These are phyloP conservation scores for Gortyna flavago DNA, from an alignment of 2,888 invertebrate species.

Conservation along the genomic window DNA sequence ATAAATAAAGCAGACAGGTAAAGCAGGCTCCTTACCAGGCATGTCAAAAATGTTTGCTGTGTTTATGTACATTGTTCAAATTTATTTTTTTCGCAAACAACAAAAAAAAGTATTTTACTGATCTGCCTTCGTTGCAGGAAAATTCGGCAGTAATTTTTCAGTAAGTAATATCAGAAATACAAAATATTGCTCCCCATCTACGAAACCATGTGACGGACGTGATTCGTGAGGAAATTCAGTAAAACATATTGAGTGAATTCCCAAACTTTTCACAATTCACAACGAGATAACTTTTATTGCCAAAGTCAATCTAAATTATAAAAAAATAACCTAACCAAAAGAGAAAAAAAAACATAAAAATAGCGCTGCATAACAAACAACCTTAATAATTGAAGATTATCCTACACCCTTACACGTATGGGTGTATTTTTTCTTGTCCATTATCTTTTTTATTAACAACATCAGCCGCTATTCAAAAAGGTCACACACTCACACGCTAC, in stretches of 20 bases:
- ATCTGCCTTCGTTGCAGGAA: neutral
- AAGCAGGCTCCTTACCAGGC: neutral
- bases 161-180: neutral
- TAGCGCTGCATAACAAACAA: neutral
- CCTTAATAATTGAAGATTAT: neutral
- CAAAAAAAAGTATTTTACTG: too few species aligned
- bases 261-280: neutral
- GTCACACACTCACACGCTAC: neutral
- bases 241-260: neutral
- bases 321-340: neutral
- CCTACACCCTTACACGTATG: neutral
- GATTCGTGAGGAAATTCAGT: neutral
- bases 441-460: neutral
- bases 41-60: neutral
- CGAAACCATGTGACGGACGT: neutral
- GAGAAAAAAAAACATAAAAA: neutral
- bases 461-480: neutral
- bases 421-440: neutral
- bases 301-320: neutral
- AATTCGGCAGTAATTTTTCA: neutral
- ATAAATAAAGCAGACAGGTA: neutral
- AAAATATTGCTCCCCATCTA: neutral
- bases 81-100: slow-evolving; percentile 4
- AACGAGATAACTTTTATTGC: neutral
- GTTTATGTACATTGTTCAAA: neutral